Base-by-base conservation (phyloP, 2,888 invertebrate genomes). In the Drosophila monieri region DNA sequence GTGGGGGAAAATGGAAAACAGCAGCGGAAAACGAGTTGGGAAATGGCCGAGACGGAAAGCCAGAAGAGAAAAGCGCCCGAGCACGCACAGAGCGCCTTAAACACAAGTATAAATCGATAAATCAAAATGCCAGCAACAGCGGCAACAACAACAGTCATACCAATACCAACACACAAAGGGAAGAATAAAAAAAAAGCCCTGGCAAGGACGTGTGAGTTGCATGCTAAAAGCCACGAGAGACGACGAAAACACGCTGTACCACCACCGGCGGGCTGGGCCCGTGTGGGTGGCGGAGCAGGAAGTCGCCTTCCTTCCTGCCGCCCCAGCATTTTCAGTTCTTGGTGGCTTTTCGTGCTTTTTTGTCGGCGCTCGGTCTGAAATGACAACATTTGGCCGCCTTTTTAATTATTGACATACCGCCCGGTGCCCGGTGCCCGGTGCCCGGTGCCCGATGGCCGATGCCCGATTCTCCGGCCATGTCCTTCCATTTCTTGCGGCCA, bases 331-430 rank as follows among this genome's bases (percentile, higher is more conserved):
- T 64, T 55, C 52, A 35, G 46, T 37, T 18, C 49, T 56, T 30
- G 57, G 65, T 62, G 61, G 67, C 68, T 35, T 76, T 35, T 27
- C 57, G 27, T 27, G 9, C 56, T 15, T 51, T 8, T 21, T 57
- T 56, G 41, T 37, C 43, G 35, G 64, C 39, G 64, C 21, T 49
- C 44, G 55, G 66, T 37, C 72, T 49, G 72, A 85, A 85, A 87
- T 85, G 85, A 87, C 85, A 87, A 76, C 88, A 87, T 87, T 81
- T 81, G 83, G 77, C 74, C 85, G 88, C 70, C 83, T 81, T 81
- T 64, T 85, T 87, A 85, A 85, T 87, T 81, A 87, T 87, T 87
- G 88, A 75, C 83, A 83, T 85, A 70, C 72, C 70, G 64, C 64
- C 43, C 59, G 51, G 44, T 10, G 52, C 61, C 6, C 58, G 18